Evolutionary conservation across 2,888 invertebrate species (phyloP).

Genomic region (Platerodrilus igneus): DNA sequence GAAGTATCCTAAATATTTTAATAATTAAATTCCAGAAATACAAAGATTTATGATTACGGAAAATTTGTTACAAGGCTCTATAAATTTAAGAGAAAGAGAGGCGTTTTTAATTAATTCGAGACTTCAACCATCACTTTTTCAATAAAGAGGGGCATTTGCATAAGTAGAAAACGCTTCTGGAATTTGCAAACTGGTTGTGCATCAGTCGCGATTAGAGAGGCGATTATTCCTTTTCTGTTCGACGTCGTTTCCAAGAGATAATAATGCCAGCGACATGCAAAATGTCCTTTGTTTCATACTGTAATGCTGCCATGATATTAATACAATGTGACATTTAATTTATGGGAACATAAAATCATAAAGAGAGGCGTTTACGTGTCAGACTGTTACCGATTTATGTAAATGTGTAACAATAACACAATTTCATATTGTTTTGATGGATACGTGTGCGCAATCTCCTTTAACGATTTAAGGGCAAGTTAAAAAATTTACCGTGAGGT

Average conservation of each 20-base stretch:
- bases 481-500: too few species aligned
- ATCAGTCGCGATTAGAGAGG: conserved; percentile 16
- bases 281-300: conserved; percentile 40
- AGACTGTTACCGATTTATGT: conserved; percentile 29
- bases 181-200: conserved; percentile 33
- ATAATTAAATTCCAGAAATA: too few species aligned
- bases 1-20: too few species aligned
- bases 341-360: conserved; percentile 36
- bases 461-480: too few species aligned
- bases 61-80: too few species aligned
- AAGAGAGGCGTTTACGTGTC: conserved; percentile 32
- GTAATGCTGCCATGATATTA: conserved; percentile 34
- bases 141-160: conserved; percentile 35
- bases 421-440: too few species aligned
- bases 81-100: conserved; percentile 18
- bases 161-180: conserved; percentile 34
- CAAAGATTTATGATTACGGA: too few species aligned
- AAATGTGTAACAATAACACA: conserved; percentile 20
- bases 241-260: conserved; percentile 17
- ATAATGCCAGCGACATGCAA: conserved; percentile 35
- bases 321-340: conserved; percentile 41
- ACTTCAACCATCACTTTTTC: conserved; percentile 37
- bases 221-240: conserved; percentile 23
- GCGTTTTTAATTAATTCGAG: conserved; percentile 42
- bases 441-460: too few species aligned